Base-by-base conservation (phyloP, 2,113 vertebrate genomes). In the Brachyistius frenatus region DNA sequence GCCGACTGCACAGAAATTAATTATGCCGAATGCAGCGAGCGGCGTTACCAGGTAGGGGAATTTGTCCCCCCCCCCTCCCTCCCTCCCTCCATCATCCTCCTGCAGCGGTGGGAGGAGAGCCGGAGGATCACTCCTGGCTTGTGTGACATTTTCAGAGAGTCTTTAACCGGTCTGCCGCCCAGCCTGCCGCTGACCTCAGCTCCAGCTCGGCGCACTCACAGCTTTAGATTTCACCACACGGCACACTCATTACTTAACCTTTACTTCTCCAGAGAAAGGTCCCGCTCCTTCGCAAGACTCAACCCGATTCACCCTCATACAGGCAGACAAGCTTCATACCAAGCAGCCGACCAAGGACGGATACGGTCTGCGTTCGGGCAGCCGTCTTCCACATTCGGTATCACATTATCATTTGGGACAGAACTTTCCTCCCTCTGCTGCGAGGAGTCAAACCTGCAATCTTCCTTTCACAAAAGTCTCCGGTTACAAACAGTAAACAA, bases 211-310 rank as follows among this genome's bases (percentile, higher is more conserved):
- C 44, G 32, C 52, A 73, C 61, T 71, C 67, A 65, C 23, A 70
- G 74, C 7, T 31, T 85, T 7, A 55, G 52, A 33, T 81, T 86
- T 65, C 50, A 36, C 23, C 41, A 13, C 10, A 44, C 8, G 41
- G 10, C 41, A 46, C 60, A 56, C 47, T 73, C 53, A 73, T 35
- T 47, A 54, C 35, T 60, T 75, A 50, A 72, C 32, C 75, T 82
- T 63, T 53, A 66, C 1, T 16, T 14, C 2, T 11, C 13, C 2
- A 44, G 41, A 13, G 10, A 13, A 13, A 44, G 41, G 41, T 44
- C 13, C 13, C 13, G 10, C 41, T 44, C 41, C 10, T 44, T 44
- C 13, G 41, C 41, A 13, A 23, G 41, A 44, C 3, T 10, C 41
- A 5, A 4, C 14, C 14, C 16, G 14, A 49, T 16, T 5, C 47